Evolutionary conservation across 2,888 invertebrate species (phyloP).

Genomic region (Eupelmus urozonus): DNA sequence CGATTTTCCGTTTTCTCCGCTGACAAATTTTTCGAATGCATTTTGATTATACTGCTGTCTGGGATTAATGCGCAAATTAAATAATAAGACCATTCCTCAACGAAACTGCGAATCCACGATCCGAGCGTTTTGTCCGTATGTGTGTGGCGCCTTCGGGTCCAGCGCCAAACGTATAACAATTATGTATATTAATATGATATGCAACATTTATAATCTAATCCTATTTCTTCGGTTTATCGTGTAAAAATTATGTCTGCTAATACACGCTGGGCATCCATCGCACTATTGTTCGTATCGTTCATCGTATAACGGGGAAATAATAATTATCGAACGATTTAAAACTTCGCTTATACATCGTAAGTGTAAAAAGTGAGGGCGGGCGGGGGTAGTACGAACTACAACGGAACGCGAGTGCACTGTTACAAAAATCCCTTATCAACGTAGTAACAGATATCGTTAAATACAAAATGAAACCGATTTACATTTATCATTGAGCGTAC

Average conservation of each 20-base stretch:
- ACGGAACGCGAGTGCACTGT: slow-evolving; percentile 44
- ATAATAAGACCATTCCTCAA: background rate
- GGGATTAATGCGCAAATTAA: no score
- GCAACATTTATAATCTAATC: slow-evolving; percentile 72
- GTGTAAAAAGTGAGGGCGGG: slow-evolving; percentile 62
- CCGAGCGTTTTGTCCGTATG: background rate
- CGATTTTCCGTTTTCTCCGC: no score
- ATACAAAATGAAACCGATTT: slow-evolving; percentile 63
- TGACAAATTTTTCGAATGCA: no score
- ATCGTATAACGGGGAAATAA: slow-evolving; percentile 49
- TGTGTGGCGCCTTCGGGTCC: background rate
- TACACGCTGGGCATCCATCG: slow-evolving; percentile 75
- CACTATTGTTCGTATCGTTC: slow-evolving; percentile 51
- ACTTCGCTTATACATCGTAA: background rate
- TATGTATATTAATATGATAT: slow-evolving; percentile 76
- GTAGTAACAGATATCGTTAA: slow-evolving; percentile 73
- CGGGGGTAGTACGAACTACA: slow-evolving; percentile 25
- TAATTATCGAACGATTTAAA: slow-evolving; percentile 1
- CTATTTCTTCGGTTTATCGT: slow-evolving; percentile 47
- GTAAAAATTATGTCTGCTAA: slow-evolving; percentile 47
- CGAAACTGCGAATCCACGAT: background rate
- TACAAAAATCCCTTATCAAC: slow-evolving; percentile 71
- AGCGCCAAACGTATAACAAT: slow-evolving; percentile 75
- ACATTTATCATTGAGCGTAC: slow-evolving; percentile 34
- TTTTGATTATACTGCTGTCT: no score